A percentile compares a stretch with the other conserved stretches of the same genome.
These are phyloP conservation scores for Xanthostigma xanthostigma DNA, from an alignment of 2,888 invertebrate genomes.

Conservation along the genomic window DNA sequence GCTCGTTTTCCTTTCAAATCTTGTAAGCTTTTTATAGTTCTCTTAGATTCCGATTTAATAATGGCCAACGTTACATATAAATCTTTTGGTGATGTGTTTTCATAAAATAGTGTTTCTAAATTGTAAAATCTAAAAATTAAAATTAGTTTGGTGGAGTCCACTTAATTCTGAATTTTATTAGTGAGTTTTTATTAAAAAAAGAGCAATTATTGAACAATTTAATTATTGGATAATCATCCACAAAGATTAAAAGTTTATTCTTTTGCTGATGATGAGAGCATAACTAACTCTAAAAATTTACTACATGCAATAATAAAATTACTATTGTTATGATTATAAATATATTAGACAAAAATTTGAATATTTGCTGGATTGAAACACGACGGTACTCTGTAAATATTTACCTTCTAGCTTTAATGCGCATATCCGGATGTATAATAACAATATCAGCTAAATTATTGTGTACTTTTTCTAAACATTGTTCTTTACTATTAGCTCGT, in stretches of 20 bases:
- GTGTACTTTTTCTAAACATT: constrained; percentile 52
- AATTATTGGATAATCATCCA: too few relatives aligned
- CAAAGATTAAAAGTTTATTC: too few relatives aligned
- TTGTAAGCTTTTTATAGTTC: constrained; percentile 35
- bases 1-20: constrained; percentile 57
- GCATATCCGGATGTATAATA: constrained; percentile 54
- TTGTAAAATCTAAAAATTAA: constrained; percentile 34
- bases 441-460: constrained; percentile 54
- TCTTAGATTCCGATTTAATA: constrained; percentile 37
- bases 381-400: constrained; percentile 12
- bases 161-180: not conserved
- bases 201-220: not conserved
- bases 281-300: too few relatives aligned
- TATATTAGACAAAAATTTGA: not conserved
- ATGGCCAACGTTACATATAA: constrained; percentile 52
- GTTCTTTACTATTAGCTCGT: constrained; percentile 37
- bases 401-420: constrained; percentile 52
- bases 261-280: too few relatives aligned
- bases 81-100: constrained; percentile 41
- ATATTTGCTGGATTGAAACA: not conserved
- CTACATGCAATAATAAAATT: too few relatives aligned
- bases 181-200: constrained; percentile 8
- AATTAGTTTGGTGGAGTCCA: not conserved
- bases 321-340: too few relatives aligned
- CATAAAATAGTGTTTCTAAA: constrained; percentile 42